Conservation (phyloP, 1,140 invertebrate species). For the Limonius californicus region DNA sequence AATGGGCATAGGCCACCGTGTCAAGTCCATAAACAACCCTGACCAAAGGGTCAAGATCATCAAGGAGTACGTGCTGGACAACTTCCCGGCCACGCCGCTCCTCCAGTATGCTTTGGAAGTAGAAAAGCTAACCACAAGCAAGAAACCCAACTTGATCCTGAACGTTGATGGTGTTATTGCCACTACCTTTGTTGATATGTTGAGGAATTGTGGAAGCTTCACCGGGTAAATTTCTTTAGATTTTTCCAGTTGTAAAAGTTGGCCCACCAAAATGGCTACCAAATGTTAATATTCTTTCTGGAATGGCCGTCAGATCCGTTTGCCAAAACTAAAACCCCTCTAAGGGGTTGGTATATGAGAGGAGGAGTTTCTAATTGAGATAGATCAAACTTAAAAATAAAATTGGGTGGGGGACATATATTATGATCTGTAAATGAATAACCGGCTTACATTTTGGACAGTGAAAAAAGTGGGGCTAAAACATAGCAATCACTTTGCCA, state of each 20-base stretch:
- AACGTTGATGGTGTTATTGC: constrained; percentile 99
- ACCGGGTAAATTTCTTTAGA: constrained; percentile 65
- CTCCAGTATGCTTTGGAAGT: constrained; percentile 95
- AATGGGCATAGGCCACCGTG: constrained; percentile 96
- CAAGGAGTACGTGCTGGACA: constrained; percentile 91
- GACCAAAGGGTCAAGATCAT: constrained; percentile 96
- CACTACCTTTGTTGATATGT: constrained; percentile 94
- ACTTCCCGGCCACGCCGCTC: constrained; percentile 90
- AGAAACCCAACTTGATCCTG: constrained; percentile 98
- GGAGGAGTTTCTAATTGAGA: too few relatives aligned
- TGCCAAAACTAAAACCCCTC: too few relatives aligned
- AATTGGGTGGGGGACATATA: too few relatives aligned
- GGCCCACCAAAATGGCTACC: too few relatives aligned
- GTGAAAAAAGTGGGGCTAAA: too few relatives aligned
- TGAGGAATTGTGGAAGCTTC: constrained; percentile 88
- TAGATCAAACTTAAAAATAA: too few relatives aligned
- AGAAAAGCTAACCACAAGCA: constrained; percentile 98
- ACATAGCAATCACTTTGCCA: too few relatives aligned
- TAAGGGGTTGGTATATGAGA: too few relatives aligned
- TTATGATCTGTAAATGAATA: too few relatives aligned
- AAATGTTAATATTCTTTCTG: too few relatives aligned
- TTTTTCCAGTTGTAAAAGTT: neutral
- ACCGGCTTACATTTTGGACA: too few relatives aligned
- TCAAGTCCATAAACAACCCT: constrained; percentile 99
- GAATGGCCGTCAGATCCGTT: too few relatives aligned